These are phyloP conservation scores for Vulpes vulpes DNA, from an alignment of 2,113 vertebrate genomes.

Conservation along the genomic window DNA sequence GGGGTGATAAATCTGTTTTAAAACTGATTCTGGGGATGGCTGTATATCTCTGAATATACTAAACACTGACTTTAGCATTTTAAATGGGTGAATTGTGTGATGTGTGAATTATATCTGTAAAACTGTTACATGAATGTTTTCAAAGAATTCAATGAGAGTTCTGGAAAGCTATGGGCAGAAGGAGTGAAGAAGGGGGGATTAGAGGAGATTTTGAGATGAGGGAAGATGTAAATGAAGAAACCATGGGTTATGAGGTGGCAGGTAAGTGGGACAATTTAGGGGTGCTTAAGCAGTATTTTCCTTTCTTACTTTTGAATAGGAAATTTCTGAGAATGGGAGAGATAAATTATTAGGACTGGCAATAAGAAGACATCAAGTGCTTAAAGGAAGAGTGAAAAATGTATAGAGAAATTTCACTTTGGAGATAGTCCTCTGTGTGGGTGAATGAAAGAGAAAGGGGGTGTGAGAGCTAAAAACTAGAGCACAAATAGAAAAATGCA, in stretches of 20 bases:
- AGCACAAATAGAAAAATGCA: constrained; percentile 15
- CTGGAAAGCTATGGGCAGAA: not conserved
- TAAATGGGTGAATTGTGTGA: not conserved
- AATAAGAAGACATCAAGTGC: not conserved
- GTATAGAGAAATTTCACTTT: constrained; percentile 9
- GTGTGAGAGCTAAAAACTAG: not conserved
- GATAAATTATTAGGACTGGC: not conserved
- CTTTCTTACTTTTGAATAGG: constrained; percentile 12
- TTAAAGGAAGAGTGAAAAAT: constrained; percentile 41
- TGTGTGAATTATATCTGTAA: not conserved
- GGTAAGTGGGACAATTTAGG: not conserved
- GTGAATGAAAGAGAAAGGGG: not conserved
- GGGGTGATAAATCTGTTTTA: not conserved
- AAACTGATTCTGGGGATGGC: not conserved
- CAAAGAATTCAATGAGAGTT: not conserved
- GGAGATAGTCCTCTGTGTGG: not conserved
- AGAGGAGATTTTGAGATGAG: not conserved
- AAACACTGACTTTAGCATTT: constrained; percentile 8
- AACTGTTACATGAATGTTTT: constrained; percentile 16
- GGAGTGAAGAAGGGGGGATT: not conserved
- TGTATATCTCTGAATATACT: not conserved
- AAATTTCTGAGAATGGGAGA: not conserved
- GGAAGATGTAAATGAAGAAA: not conserved
- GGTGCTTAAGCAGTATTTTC: not conserved
- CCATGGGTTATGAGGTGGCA: not conserved